Conservation (phyloP, 2,797 vertebrate genomes). For the Hoplostethus mediterraneus region DNA sequence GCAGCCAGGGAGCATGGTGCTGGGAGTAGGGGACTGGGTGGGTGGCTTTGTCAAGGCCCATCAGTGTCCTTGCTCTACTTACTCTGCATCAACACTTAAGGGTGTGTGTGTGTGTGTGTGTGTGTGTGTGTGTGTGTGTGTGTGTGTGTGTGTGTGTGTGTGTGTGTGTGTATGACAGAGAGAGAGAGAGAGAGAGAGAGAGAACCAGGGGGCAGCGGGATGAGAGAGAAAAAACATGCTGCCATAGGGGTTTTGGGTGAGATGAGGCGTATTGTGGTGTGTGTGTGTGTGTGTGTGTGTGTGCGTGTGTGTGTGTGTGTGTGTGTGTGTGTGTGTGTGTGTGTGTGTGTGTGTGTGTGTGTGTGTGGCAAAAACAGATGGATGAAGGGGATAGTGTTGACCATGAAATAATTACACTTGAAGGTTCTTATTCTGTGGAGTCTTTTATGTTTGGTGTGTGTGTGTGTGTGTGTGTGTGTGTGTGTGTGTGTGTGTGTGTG, state of each 20-base stretch:
- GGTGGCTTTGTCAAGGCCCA: slow-evolving; percentile 84
- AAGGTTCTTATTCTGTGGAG: slow-evolving; percentile 48
- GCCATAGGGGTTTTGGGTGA: slow-evolving; percentile 78
- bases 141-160: slow-evolving; percentile 19
- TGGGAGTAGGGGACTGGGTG: slow-evolving; percentile 62
- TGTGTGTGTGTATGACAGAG: no score
- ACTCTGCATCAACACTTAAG: slow-evolving; percentile 75
- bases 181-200: slow-evolving; percentile 30
- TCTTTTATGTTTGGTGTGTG: slow-evolving; percentile 56
- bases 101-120: slow-evolving; percentile 45
- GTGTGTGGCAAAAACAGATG: slow-evolving; percentile 31
- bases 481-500: slow-evolving; percentile 39
- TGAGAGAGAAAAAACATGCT: slow-evolving; percentile 72
- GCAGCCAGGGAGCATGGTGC: slow-evolving; percentile 64
- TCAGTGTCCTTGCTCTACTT: slow-evolving; percentile 83
- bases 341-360: slow-evolving; percentile 9
- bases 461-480: slow-evolving; percentile 39
- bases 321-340: slow-evolving; percentile 25
- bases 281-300: no score
- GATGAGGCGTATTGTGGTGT: slow-evolving; percentile 41
- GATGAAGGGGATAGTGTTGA: slow-evolving; percentile 1
- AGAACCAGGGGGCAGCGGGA: slow-evolving; percentile 42
- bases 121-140: slow-evolving; percentile 21
- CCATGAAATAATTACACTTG: no score
- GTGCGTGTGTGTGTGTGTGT: slow-evolving; percentile 34